Percentiles rank a stretch among this genome's conserved stretches.
phyloP scores from a whole-genome alignment of 2,888 invertebrate species.

The Mythimna ferrago region DNA sequence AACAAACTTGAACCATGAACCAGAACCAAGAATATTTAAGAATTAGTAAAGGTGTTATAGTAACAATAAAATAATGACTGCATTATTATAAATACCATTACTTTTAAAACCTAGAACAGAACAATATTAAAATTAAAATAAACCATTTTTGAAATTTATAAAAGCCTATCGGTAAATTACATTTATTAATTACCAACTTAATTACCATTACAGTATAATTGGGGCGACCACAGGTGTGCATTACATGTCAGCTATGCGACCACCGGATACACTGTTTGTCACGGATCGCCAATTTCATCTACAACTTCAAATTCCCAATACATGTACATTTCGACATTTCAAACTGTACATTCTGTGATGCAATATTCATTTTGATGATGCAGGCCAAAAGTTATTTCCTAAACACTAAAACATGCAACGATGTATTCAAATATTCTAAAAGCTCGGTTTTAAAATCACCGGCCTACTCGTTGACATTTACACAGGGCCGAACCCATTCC shows the following conservation, averaged over 20 bases:
- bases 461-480: slow-evolving; percentile 81
- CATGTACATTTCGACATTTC: slow-evolving; percentile 32
- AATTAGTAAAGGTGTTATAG: no score
- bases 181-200: slow-evolving; percentile 25
- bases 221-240: slow-evolving; percentile 37
- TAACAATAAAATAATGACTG: no score
- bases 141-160: not conserved
- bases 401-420: slow-evolving; percentile 54
- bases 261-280: slow-evolving; percentile 49
- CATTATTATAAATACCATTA: no score
- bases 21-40: no score
- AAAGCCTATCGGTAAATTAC: not conserved
- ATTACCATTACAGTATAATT: slow-evolving; percentile 41
- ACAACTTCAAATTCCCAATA: slow-evolving; percentile 47
- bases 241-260: slow-evolving; percentile 44
- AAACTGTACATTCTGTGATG: slow-evolving; percentile 13
- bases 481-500: slow-evolving; percentile 69
- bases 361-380: slow-evolving; percentile 40
- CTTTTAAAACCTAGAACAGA: no score
- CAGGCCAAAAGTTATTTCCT: slow-evolving; percentile 52
- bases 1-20: no score
- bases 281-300: slow-evolving; percentile 48
- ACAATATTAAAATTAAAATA: no score
- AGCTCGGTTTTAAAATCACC: slow-evolving; percentile 60
- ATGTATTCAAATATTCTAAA: slow-evolving; percentile 61